Evolutionary conservation across 2,113 vertebrate genomes (phyloP), one percentile per base, ranked within the genome.

Genomic region (Phyllostomus hastatus): DNA sequence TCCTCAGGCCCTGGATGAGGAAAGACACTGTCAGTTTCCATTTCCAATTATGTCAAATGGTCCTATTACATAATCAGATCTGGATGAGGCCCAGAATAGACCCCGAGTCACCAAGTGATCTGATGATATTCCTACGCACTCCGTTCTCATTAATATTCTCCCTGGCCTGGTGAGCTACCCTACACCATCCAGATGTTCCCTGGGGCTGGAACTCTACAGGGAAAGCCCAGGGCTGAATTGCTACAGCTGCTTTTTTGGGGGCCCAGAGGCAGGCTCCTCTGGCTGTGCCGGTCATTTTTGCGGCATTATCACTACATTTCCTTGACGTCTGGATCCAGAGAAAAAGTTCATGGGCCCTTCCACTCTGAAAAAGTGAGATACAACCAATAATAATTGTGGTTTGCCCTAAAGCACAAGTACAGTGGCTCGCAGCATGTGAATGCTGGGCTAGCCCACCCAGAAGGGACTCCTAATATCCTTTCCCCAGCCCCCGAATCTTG

Each of bases 21-120:
- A 78, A 95, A 82, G 69, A 94, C 46, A 48, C 52, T 66, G 31
- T 33, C 81, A 84, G 64, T 66, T 95, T 95, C 80, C 38, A 61
- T 4, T 81, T 85, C 57, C 43, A 94, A 22, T 64, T 83, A 66
- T 66, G 64, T 82, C 33, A 57, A 57, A 80, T 66, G 67, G 46
- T 35, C 17, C 93, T 89, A 48, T 72, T 91, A 67, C 43, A 43
- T 35, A 59, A 48, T 69, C 81, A 73, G 70, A 70, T 66, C 52
- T 85, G 76, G 14, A 24, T n/a, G 78, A 81, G 33, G 35, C 52
- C 31, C 59, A 43, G 57, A 43, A 76, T 46, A 94, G 85, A 76
- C 16, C 52, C 48, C 48, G 89, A 83, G 89, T 41, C 48, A 64
- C 24, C 3, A 28, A 79, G 52, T 38, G 43, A 83, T 75, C 38